Percentiles rank a stretch among this genome's conserved stretches.
Evolutionary conservation across 2,888 invertebrate species (phyloP).

Genomic region (Caenorhabditis doughertyi): DNA sequence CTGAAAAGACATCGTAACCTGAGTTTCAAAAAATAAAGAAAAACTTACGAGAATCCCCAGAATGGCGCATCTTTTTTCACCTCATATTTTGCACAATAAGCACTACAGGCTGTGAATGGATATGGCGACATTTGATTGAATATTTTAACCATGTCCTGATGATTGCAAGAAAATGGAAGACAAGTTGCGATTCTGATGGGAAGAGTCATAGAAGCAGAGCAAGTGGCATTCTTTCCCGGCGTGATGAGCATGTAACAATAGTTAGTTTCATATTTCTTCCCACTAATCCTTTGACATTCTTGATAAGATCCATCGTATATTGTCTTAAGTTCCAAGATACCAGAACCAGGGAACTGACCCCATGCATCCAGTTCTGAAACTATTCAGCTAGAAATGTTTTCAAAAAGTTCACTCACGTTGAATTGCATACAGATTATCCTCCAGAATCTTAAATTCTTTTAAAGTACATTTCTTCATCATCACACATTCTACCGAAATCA

Average conservation of each 20-base stretch:
- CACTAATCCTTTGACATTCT: conserved; percentile 56
- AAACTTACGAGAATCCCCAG: conserved; percentile 55
- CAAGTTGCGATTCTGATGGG: conserved; percentile 21
- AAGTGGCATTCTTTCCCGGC: conserved; percentile 38
- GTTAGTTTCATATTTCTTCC: conserved; percentile 51
- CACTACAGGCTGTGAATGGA: conserved; percentile 37
- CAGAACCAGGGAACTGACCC: conserved; percentile 51
- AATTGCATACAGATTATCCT: conserved; percentile 23
- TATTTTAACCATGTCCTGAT: conserved; percentile 14
- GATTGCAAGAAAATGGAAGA: conserved; percentile 46
- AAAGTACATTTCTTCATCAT: not conserved
- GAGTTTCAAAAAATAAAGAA: not conserved
- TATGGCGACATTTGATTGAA: conserved; percentile 46
- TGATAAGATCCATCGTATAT: conserved; percentile 50
- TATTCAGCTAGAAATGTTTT: no score
- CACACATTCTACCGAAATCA: conserved; percentile 12
- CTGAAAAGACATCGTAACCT: conserved; percentile 24
- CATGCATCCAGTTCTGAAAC: conserved; percentile 65
- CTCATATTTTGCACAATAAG: conserved; percentile 42
- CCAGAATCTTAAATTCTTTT: conserved; percentile 1
- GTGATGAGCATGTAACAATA: conserved; percentile 52
- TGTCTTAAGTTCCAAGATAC: conserved; percentile 49
- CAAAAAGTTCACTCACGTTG: conserved; percentile 2
- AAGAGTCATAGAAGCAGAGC: not conserved
- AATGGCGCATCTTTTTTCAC: conserved; percentile 47